Evolutionary conservation across 2,888 invertebrate genomes (phyloP).

Genomic region (Campoplex nolae): DNA sequence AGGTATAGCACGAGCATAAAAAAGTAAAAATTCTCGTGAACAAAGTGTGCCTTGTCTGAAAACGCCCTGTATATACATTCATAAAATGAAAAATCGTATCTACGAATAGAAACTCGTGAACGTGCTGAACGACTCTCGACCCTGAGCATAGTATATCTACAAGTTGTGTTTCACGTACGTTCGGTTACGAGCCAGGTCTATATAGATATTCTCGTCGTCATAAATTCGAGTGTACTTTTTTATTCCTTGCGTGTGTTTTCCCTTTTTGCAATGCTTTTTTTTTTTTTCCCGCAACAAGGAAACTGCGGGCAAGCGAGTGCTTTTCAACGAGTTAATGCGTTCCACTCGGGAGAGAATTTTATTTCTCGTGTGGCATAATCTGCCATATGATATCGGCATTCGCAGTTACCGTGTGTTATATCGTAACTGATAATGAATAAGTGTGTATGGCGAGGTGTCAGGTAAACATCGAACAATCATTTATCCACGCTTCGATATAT

Average conservation of each 20-base stretch:
- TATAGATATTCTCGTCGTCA: slow-evolving; percentile 30
- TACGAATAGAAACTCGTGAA: slow-evolving; percentile 54
- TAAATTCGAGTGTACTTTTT: slow-evolving; percentile 54
- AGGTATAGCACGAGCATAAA: too few relatives aligned
- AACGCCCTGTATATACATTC: neutral
- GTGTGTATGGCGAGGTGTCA: slow-evolving; percentile 53
- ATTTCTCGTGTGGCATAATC: slow-evolving; percentile 35
- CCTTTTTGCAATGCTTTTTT: neutral
- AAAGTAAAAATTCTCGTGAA: neutral
- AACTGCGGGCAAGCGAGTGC: slow-evolving; percentile 41
- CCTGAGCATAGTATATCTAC: slow-evolving; percentile 55
- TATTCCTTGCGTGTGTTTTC: neutral
- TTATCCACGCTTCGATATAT: slow-evolving; percentile 44
- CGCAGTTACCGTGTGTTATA: slow-evolving; percentile 27
- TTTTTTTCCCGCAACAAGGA: slow-evolving; percentile 22
- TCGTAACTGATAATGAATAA: slow-evolving; percentile 55
- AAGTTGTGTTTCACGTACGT: slow-evolving; percentile 41
- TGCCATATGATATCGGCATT: slow-evolving; percentile 48
- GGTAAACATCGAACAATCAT: slow-evolving; percentile 63
- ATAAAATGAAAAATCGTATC: slow-evolving; percentile 36
- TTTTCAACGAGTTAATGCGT: slow-evolving; percentile 54
- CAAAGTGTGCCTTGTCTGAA: neutral
- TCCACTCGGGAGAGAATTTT: slow-evolving; percentile 28
- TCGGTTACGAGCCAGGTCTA: slow-evolving; percentile 30
- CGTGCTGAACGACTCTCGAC: slow-evolving; percentile 55